Base-by-base conservation (phyloP, 1,140 invertebrate species). In the Bombus impatiens region DNA sequence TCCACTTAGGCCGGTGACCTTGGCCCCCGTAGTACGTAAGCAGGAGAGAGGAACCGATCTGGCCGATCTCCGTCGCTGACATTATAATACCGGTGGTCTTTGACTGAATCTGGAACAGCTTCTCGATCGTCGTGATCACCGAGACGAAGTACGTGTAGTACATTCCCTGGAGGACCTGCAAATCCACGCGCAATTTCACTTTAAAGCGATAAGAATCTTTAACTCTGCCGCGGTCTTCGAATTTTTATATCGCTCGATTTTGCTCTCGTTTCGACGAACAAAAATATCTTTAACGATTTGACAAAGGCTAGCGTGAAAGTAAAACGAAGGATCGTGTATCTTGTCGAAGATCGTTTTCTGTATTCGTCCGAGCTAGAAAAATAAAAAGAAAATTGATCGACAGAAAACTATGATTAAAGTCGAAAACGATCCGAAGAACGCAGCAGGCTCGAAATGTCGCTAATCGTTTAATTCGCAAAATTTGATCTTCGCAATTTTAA, bases 41-140 rank as follows among this genome's bases (percentile, higher is more conserved):
- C 89, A 99, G 95, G 78, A 99, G 95, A 32, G 98, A 98, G 28
- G 97, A 98, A 70, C 97, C 97, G 86, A 99, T 99, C 94, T 99
- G 98, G 2, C 99, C 99, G 90, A 99, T 98, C 94, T 99, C 99
- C 37, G 98, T 99, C 18, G 98, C 98, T 80, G 98, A 98, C 96
- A 99, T 97, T 88, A 99, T 97, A 68, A 98, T 97, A 0, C 98
- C 99, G 0, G 98, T 99, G 12, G 98, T 98, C 94, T 98, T 98
- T 78, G 98, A 99, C 92, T 99, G 98, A 72, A 99, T 98, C 96
- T 98, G 98, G 94, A 99, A 99, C 57, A 99, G 96, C 95, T 99
- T 99, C 95, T 99, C 99, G 65, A 99, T 98, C 15, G 98, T 99
- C 44, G 99, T 99, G 92, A 99, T 98, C 81, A 99, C 98, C 92